These are phyloP conservation scores for Threskiornis aethiopicus DNA, from an alignment of 2,797 vertebrate genomes.

Conservation along the genomic window DNA sequence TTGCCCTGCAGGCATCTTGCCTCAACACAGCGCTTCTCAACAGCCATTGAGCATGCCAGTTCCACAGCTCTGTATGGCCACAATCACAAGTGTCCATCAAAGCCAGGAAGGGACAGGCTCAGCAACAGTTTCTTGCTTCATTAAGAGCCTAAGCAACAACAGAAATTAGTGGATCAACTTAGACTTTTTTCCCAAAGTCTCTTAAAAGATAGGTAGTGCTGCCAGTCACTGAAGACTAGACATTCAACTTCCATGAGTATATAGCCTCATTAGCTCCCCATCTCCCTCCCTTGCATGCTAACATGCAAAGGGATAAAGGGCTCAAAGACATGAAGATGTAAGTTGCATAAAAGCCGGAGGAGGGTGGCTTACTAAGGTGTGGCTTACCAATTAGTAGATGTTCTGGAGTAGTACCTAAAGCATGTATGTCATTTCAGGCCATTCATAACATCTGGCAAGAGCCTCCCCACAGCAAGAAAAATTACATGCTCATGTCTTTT, in stretches of 20 bases:
- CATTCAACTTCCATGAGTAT: background rate
- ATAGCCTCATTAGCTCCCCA: background rate
- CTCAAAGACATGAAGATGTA: background rate
- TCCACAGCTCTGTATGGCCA: background rate
- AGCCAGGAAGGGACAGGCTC: background rate
- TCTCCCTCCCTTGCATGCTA: fast-evolving
- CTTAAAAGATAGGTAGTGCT: background rate
- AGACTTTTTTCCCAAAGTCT: background rate
- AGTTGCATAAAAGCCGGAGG: background rate
- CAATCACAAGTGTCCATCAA: background rate
- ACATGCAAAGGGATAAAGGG: background rate
- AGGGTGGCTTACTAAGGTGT: no score
- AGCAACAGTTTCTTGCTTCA: background rate
- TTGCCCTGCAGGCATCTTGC: background rate
- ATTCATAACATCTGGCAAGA: background rate
- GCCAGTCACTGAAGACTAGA: background rate
- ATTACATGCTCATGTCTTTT: fast-evolving
- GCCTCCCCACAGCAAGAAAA: background rate
- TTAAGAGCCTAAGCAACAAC: background rate
- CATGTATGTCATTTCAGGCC: background rate
- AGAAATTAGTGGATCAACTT: background rate
- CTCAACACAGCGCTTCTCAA: background rate
- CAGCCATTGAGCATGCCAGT: background rate
- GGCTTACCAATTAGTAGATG: background rate
- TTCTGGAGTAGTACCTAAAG: background rate